Evolutionary conservation across 2,888 invertebrate genomes (phyloP), one percentile per base, ranked within the genome.

Genomic region (Marronus borbonicus): DNA sequence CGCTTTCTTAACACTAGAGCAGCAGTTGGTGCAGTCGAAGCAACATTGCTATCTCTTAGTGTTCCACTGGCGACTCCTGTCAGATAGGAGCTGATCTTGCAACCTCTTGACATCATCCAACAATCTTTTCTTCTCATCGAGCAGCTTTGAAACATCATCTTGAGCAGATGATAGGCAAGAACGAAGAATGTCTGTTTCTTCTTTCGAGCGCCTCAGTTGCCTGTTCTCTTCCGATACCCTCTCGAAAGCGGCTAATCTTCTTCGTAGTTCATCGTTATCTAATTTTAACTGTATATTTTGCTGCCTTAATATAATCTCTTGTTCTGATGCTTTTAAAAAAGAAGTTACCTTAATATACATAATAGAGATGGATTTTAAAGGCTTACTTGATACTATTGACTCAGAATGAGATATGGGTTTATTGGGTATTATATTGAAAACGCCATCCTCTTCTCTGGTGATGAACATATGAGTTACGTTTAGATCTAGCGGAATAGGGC

Each of bases 401-500:
- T 80, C 78, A 0, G 81, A 80, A 74, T 74, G 77, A 52, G 70
- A 50, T 3, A 64, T 8, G 20, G 74, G 70, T 50, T 79, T 82
- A 58, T 90, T 90, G 1, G 95, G 94, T 65, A 94, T 93, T 64
- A 96, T 91, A 82, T 93, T 91, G 81, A 97, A 92, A 3, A 95
- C 90, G 0, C 97, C 97, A 79, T 91, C 91, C n/a, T 90, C 89
- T 84, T 93, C 94, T 44, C 97, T 91, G n/a, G 90, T 91, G 83
- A 97, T 89, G 24, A 91, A 91, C 76, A 96, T 90, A 72, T 93
- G 92, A 0, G 93, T 92, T 50, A 97, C 92, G 82, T 91, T 92
- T 74, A 97, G 85, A 88, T 95, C 93, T 24, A 96, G 90, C 0
- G 97, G 97, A 81, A 95, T 91, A 1, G 96, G 94, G 0, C 95